These are phyloP conservation scores for Porites cylindrica DNA, from an alignment of 92 coral and sea anemone species.

Conservation along the genomic window DNA sequence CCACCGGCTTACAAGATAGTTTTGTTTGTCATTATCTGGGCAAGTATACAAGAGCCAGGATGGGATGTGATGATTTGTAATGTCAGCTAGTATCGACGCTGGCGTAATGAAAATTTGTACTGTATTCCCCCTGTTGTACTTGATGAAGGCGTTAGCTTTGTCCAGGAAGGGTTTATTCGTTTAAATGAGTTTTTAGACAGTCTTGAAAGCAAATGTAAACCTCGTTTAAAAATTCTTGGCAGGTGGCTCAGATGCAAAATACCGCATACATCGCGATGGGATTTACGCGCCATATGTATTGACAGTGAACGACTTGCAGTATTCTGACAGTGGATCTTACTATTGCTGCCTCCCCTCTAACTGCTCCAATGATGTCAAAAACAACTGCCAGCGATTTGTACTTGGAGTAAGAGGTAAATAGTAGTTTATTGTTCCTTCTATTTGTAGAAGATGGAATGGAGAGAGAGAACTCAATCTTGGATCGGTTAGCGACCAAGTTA, in stretches of 20 bases:
- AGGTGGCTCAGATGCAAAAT: conserved; percentile 32
- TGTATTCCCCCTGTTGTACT: too few relatives aligned
- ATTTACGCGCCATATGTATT: conserved; percentile 49
- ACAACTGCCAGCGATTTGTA: conserved; percentile 69
- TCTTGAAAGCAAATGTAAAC: too few relatives aligned
- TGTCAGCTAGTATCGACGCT: too few relatives aligned
- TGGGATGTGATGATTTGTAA: too few relatives aligned
- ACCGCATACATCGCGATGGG: neutral
- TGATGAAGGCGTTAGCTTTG: neutral
- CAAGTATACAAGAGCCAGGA: too few relatives aligned
- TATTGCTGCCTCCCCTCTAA: conserved; percentile 69
- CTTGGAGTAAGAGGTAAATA: conserved; percentile 8
- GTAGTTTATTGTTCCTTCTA: neutral
- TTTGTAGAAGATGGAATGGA: neutral
- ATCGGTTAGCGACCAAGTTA: too few relatives aligned
- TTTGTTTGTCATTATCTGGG: too few relatives aligned
- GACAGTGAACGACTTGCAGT: conserved; percentile 57
- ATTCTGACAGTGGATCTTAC: conserved; percentile 74
- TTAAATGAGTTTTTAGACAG: neutral
- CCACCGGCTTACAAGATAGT: too few relatives aligned
- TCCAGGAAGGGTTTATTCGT: neutral
- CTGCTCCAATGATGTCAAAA: conserved; percentile 27
- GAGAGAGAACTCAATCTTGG: too few relatives aligned
- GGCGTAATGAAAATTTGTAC: too few relatives aligned
- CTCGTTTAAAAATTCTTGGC: too few relatives aligned